Evolutionary conservation across 2,113 vertebrate species (phyloP), one percentile per base, ranked within the genome.

Genomic region (Cololabis saira): DNA sequence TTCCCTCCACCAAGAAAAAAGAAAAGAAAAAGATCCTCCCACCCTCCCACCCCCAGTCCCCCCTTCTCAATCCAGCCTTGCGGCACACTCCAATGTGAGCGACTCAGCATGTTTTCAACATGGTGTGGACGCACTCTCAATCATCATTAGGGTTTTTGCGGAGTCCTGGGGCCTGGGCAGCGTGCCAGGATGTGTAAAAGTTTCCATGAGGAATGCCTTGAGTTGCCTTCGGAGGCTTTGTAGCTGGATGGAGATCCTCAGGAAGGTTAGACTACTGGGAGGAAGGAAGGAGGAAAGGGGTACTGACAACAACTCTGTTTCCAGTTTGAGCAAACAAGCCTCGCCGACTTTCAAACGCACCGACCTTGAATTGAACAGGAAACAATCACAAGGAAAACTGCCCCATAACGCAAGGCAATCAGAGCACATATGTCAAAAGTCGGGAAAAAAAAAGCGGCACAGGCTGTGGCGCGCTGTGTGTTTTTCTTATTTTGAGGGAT

Each of bases 161-260:
- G 93, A 94, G 89, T 94, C 94, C 90, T 90, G 83, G 92, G 86
- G 93, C 82, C 77, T 65, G 89, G 96, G 95, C 93, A 75, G 4
- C 1, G 6, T 0, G 94, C 96, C 96, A 97, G 91, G 90, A 78
- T 93, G 90, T 91, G 92, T 95, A 92, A 97, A 93, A 96, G 86
- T 96, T 97, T 96, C 96, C 96, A 94, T 94, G 93, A 96, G 94
- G 93, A 94, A 95, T 95, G 91, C 85, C 90, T 89, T 75, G 86
- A 94, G 91, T 93, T 92, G 92, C 91, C 89, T 90, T 88, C 79
- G 72, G 71, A 88, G 72, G 78, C 51, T 62, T 56, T 1, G 33
- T 67, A 18, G 65, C 67, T 60, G 67, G 72, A 75, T 58, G 71
- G 81, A 63, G 87, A 89, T 89, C 58, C 74, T 88, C 65, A 37